Conservation (phyloP, 2,113 vertebrate species). For the Nothobranchius kuhntae region DNA sequence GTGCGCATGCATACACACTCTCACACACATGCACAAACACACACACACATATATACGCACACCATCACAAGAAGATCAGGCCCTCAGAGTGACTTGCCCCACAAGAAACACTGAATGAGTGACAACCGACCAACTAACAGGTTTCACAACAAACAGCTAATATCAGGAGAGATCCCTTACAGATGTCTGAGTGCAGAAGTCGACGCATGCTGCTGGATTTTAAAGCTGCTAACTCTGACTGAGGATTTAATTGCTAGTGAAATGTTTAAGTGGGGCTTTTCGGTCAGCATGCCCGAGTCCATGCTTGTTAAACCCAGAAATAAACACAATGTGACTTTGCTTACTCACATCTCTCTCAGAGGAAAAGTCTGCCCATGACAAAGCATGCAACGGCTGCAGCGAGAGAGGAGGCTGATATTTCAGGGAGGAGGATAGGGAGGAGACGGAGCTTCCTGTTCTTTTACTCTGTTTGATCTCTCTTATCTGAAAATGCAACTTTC, state of each 20-base stretch:
- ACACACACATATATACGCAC: slow-evolving; percentile 1
- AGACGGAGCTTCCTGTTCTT: neutral
- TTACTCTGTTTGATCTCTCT: slow-evolving; percentile 2
- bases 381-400: slow-evolving; percentile 2
- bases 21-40: neutral
- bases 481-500: slow-evolving; percentile 15
- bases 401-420: slow-evolving; percentile 3
- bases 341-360: slow-evolving; percentile 22
- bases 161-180: neutral
- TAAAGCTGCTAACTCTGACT: neutral
- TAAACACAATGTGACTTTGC: slow-evolving; percentile 31
- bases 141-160: slow-evolving; percentile 10
- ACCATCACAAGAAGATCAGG: slow-evolving; percentile 16
- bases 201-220: slow-evolving; percentile 3
- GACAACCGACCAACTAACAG: slow-evolving; percentile 36
- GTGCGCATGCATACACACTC: too few species aligned
- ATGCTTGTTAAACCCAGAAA: slow-evolving; percentile 20
- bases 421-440: neutral
- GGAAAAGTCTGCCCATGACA: slow-evolving; percentile 16
- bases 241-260: slow-evolving; percentile 5
- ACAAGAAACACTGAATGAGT: slow-evolving; percentile 13
- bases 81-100: slow-evolving; percentile 5
- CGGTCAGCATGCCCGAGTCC: neutral
- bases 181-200: slow-evolving; percentile 3
- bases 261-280: slow-evolving; percentile 12